Evolutionary conservation across 2,113 vertebrate species (phyloP).

Genomic region (Oncorhynchus tshawytscha): DNA sequence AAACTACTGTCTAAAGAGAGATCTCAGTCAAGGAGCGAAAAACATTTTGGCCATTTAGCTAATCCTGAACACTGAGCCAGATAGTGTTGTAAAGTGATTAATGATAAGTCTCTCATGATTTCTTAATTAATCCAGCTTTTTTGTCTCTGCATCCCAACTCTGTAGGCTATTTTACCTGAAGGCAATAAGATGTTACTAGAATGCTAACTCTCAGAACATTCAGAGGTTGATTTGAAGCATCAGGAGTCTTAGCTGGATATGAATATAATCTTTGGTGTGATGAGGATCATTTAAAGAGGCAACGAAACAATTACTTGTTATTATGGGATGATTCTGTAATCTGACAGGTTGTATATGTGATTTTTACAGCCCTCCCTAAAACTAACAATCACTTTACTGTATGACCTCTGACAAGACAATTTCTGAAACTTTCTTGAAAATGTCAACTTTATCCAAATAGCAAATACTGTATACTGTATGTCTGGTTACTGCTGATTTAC

Average conservation of each 20-base stretch:
- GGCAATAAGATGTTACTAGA: neutral
- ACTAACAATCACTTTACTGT: neutral
- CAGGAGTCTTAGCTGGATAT: neutral
- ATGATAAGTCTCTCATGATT: neutral
- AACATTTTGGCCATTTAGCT: slow-evolving; percentile 3
- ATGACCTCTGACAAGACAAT: neutral
- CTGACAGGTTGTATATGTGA: neutral
- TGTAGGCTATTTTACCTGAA: neutral
- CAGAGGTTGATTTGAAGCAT: neutral
- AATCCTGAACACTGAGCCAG: slow-evolving; percentile 2
- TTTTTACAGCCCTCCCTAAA: neutral
- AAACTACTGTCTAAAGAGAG: too few relatives aligned
- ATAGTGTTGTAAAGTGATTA: slow-evolving; percentile 1
- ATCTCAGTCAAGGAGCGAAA: neutral
- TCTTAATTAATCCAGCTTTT: neutral
- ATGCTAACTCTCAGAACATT: neutral
- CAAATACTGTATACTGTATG: too few relatives aligned
- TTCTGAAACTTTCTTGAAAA: neutral
- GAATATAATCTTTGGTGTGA: neutral
- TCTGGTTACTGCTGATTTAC: too few relatives aligned
- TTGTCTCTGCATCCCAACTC: neutral
- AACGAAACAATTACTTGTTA: neutral
- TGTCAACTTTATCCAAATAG: too few relatives aligned
- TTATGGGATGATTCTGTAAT: neutral
- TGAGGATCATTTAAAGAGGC: neutral